Conservation (phyloP, 2,888 invertebrate genomes). For the Rhopalosiphum nymphaeae region DNA sequence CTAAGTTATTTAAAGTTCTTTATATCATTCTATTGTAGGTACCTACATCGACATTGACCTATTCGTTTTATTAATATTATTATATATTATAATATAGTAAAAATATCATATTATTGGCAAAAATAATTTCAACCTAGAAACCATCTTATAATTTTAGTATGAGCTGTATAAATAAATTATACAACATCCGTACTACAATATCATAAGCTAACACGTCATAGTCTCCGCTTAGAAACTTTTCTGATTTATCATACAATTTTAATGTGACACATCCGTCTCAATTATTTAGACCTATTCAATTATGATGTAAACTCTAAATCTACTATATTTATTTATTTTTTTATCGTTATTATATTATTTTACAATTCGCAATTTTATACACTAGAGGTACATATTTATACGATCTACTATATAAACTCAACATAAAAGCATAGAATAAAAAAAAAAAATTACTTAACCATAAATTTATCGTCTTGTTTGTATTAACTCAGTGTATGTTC, state of each 20-base stretch:
- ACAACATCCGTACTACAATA: not conserved
- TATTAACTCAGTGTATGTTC: not conserved
- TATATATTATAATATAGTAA: not conserved
- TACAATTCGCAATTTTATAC: not conserved
- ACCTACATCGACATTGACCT: no score
- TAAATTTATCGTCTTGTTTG: constrained; percentile 2
- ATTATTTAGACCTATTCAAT: not conserved
- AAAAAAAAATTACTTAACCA: constrained; percentile 1
- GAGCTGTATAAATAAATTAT: not conserved
- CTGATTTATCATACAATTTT: not conserved
- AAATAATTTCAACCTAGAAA: not conserved
- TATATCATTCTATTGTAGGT: no score
- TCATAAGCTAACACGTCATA: not conserved
- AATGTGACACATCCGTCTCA: not conserved
- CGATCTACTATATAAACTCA: not conserved
- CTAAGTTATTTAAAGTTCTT: no score
- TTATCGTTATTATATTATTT: not conserved
- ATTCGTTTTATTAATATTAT: not conserved
- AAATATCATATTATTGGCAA: not conserved
- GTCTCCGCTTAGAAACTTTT: not conserved
- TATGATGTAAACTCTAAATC: not conserved
- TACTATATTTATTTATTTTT: not conserved
- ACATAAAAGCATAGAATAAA: not conserved
- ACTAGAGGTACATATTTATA: not conserved
- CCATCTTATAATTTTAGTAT: not conserved